Conservation (phyloP, 2,888 invertebrate genomes). For the Iselma pallidipennis region DNA sequence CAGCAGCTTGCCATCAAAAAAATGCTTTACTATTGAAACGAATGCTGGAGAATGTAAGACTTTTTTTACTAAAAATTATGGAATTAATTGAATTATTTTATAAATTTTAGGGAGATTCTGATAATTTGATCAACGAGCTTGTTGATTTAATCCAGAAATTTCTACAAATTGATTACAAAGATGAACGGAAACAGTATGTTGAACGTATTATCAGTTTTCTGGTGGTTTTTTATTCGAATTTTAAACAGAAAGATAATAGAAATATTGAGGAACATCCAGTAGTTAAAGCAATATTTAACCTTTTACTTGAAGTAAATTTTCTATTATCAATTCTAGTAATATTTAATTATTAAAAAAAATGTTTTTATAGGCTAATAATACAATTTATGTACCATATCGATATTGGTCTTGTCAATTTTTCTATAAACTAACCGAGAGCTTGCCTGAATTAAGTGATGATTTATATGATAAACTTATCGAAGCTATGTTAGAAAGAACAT, state of each 20-base stretch:
- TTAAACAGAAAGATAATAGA: not conserved
- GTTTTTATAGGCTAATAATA: constrained; percentile 55
- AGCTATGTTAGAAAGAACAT: constrained; percentile 68
- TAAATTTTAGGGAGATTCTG: not conserved
- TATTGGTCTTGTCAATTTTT: constrained; percentile 79
- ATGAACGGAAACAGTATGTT: not conserved
- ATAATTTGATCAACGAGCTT: not conserved
- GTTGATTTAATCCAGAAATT: not conserved
- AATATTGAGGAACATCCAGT: constrained; percentile 51
- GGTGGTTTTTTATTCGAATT: not conserved
- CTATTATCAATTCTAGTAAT: not conserved
- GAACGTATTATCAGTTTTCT: not conserved
- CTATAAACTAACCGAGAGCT: constrained; percentile 71
- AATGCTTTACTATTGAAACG: constrained; percentile 66
- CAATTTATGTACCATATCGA: constrained; percentile 62
- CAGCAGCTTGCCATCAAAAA: constrained; percentile 67
- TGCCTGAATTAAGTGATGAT: constrained; percentile 73
- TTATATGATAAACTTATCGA: constrained; percentile 73
- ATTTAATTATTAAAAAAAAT: constrained; percentile 10
- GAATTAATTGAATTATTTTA: not conserved
- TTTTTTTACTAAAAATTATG: not conserved
- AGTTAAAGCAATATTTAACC: constrained; percentile 63
- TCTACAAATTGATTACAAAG: not conserved
- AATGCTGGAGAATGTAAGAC: constrained; percentile 64
- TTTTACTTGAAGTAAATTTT: constrained; percentile 62